Base-by-base conservation (phyloP, 2,797 vertebrate genomes). In the Pangasius mekongensis region DNA sequence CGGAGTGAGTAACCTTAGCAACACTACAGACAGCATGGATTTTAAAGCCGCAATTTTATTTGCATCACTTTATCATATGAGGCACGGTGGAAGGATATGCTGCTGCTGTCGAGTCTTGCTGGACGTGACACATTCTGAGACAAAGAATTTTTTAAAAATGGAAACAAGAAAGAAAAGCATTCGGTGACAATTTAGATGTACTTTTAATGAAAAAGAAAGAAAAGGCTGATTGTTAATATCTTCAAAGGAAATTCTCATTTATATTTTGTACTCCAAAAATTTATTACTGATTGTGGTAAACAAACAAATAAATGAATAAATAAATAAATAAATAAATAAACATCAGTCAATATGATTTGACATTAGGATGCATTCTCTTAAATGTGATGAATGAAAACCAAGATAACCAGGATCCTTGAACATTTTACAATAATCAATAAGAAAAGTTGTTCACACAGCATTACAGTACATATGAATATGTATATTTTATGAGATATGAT, bases 1-100 rank as follows among this genome's bases (percentile, higher is more conserved):
- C 93, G 95, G 95, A 96, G 95, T 95, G 91, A 94, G 93, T 96
- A 97, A 97, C 97, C 97, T 96, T 95, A 90, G 93, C 95, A 92
- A 89, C 89, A 93, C 93, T 94, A 89, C 91, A 95, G 93, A 94
- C 94, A 91, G 90, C 89, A 87, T 93, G 93, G 93, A 94, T 93
- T 92, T 92, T 93, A 93, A 91, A 93, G 92, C 92, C 91, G 93
- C 94, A 93, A 94, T 92, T 93, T 92, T 83, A 91, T 92, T 91
- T 86, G 91, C 93, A 94, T 94, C 92, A 91, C 92, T 93, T 95
- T 94, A 93, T 90, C 93, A 91, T 81, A 91, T 87, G 86, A 13
- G 64, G 87, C 78, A 74, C 30, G 76, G 71, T 80, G 86, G 89
- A 88, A 84, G 5, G 43, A 33, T 33, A 11, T 58, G 67, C 39